A percentile compares a stretch with the other conserved stretches of the same genome.
These are phyloP conservation scores for Dendropsophus ebraccatus DNA, from an alignment of 2,113 vertebrate genomes.

Conservation along the genomic window DNA sequence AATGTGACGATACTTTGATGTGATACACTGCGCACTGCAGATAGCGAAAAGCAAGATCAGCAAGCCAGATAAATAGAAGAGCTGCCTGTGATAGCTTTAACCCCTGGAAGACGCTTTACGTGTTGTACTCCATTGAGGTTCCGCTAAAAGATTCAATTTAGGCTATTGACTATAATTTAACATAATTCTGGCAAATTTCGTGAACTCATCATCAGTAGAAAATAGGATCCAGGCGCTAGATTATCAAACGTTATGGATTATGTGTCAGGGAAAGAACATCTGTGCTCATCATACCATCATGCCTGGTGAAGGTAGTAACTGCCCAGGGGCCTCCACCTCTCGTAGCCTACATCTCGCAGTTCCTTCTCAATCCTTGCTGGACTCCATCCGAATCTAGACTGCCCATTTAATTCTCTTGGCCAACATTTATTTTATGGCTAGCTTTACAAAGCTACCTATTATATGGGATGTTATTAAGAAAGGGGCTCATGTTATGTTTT, in stretches of 20 bases:
- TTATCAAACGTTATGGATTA: not conserved
- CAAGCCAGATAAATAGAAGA: slow-evolving; percentile 17
- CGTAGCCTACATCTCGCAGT: too few species aligned
- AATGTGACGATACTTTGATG: slow-evolving; percentile 26
- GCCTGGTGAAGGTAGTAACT: too few species aligned
- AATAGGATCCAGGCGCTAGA: not conserved
- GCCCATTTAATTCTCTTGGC: too few species aligned
- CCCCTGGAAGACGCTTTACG: not conserved
- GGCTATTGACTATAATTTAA: not conserved
- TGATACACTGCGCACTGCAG: slow-evolving; percentile 3
- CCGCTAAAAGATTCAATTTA: not conserved
- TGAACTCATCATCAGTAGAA: not conserved
- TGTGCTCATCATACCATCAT: too few species aligned
- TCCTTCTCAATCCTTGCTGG: too few species aligned
- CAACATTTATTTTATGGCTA: too few species aligned
- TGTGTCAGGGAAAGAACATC: not conserved
- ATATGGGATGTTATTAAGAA: too few species aligned
- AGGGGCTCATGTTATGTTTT: too few species aligned
- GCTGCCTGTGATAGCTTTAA: not conserved
- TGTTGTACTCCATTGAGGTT: not conserved
- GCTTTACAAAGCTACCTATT: too few species aligned
- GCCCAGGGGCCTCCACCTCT: too few species aligned
- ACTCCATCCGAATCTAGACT: too few species aligned
- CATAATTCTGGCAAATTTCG: not conserved
- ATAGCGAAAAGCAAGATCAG: not conserved